Evolutionary conservation across 2,797 vertebrate genomes (phyloP), one percentile per base, ranked within the genome.

Genomic region (Neosilurus mollespiculum): DNA sequence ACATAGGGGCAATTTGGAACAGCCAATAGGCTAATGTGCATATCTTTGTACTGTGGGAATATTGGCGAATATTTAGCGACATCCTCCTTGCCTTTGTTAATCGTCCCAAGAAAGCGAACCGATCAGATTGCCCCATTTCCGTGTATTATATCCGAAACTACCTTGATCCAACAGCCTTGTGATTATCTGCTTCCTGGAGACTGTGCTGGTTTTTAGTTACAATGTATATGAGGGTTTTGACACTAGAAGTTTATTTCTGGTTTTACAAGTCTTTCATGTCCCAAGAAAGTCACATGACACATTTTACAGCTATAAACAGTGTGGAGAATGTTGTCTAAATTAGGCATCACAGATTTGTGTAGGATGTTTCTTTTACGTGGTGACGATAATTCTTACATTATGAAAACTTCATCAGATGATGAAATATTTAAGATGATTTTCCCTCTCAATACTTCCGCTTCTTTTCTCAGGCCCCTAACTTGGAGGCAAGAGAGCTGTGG

Each of bases 401-500:
- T 20, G 6, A 43, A 43, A 43, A 43, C 2, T 43, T 43, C 2
- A 43, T 9, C 3, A 30, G 14, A 20, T 20, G 34, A 66, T 30
- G 7, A 71, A 53, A 51, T 43, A 4, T 53, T 53, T 14, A 9
- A 7, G 15, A 15, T 24, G 20, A 6, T 22, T 58, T 30, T 58
- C n/a, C 26, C 9, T 34, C 51, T 4, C 43, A 0, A 9, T 54
- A 81, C 12, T 2, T 24, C 24, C 15, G 4, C 64, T 61, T 49
- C 37, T 51, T 61, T 62, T 26, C 34, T 26, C 81, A 97, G 97
- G 93, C 87, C 5, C 94, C 96, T 14, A 97, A 93, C 86, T 43
- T 95, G 88, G 96, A 97, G 86, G 92, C 91, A 0, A 94, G 94
- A n/a, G 96, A 97, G 88, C 90, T 97, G 89, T 97, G 97, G 97